phyloP scores from a whole-genome alignment of 2,888 invertebrate genomes.

The Tinea pellionella region DNA sequence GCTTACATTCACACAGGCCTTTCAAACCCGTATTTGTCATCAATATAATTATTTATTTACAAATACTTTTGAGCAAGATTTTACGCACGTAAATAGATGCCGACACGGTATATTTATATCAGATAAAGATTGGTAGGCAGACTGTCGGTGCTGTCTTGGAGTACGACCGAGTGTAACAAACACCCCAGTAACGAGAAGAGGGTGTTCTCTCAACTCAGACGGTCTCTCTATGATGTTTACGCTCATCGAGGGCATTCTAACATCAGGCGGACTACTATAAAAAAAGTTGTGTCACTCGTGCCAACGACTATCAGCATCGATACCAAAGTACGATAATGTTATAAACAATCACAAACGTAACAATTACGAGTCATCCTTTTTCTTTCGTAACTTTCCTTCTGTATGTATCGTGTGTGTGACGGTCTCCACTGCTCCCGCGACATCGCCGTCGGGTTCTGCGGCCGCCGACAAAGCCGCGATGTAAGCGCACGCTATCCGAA shows the following conservation, averaged over 20 bases:
- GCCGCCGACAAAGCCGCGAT: slow-evolving; percentile 88
- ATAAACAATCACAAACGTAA: background rate
- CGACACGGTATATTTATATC: too few species aligned
- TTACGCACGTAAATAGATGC: background rate
- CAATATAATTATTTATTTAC: background rate
- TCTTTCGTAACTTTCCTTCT: slow-evolving; percentile 88
- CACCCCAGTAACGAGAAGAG: too few species aligned
- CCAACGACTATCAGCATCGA: too few species aligned
- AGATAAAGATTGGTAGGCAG: too few species aligned
- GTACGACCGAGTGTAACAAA: too few species aligned
- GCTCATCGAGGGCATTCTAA: too few species aligned
- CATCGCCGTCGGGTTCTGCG: slow-evolving; percentile 72
- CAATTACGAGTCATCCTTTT: slow-evolving; percentile 76
- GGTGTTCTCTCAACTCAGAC: too few species aligned
- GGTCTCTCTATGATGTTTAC: too few species aligned
- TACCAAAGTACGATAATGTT: too few species aligned
- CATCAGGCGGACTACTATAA: too few species aligned
- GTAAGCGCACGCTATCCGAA: slow-evolving; percentile 94
- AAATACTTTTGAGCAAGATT: background rate
- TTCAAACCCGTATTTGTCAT: background rate
- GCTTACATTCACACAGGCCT: background rate
- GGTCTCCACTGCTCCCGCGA: slow-evolving; percentile 83
- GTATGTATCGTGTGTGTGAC: slow-evolving; percentile 94
- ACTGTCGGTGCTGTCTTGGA: too few species aligned
- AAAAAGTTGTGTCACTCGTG: too few species aligned